Base-by-base conservation (phyloP, 2,888 invertebrate species). In the Polyommatus iphigenia region DNA sequence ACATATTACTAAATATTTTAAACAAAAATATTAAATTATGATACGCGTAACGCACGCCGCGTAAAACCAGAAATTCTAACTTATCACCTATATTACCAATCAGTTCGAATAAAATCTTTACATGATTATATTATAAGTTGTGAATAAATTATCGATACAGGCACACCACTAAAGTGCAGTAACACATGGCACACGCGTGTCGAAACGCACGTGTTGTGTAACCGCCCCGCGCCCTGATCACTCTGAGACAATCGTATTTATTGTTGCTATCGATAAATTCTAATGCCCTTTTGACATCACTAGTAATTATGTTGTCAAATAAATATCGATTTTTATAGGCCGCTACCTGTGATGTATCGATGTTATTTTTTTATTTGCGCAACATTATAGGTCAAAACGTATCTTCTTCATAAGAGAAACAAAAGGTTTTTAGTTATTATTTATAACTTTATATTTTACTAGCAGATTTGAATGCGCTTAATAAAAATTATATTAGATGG, bases 151-250 rank as follows among this genome's bases (percentile, higher is more conserved):
- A 59, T 78, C 78, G 78, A 78, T 76, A 77, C 20, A 29, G 13
- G 6, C 32, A 75, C 83, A 79, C 78, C 82, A 81, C 82, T 83
- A 81, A n/a, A 73, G 24, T 67, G 79, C 81, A 78, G 78, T 80
- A 81, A 81, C 81, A 82, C 81, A 76, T 46, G 67, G 18, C n/a
- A 79, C 78, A 79, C 79, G 78, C 78, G 79, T 84, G 84, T 82
- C 81, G 83, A 81, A 83, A 84, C 82, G 80, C 83, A 82, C 84
- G 83, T 82, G 82, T 83, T 78, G 80, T 83, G 67, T 67, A 67
- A 67, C 67, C 29, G 24, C 10, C 62, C 62, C 29, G 29, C 10
- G 6, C 13, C 4, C n/a, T 29, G 67, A 29, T 29, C 0, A n/a
- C n/a, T n/a, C n/a, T n/a, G n/a, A n/a, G 67, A 67, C 67, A 67